Percentiles rank a stretch among this genome's conserved stretches.
Evolutionary conservation across 2,888 invertebrate species (phyloP).

Genomic region (Lasiommata megera): DNA sequence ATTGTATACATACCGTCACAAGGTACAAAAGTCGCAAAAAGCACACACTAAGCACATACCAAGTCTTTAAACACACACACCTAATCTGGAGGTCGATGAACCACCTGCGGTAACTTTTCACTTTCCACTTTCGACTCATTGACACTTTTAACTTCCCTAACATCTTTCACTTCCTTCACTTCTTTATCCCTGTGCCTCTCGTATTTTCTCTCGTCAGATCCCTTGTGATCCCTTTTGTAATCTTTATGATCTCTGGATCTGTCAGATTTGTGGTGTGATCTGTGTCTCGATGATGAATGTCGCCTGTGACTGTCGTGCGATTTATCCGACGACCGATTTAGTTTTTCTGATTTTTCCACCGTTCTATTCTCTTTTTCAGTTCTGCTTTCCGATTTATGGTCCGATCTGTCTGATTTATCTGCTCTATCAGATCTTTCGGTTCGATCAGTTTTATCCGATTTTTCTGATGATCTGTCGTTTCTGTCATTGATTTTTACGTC

Average conservation of each 20-base stretch:
- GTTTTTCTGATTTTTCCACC: constrained; percentile 30
- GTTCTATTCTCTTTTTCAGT: constrained; percentile 30
- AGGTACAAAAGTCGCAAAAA: constrained; percentile 16
- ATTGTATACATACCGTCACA: constrained; percentile 15
- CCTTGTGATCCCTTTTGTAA: constrained; percentile 55
- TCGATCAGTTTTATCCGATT: constrained; percentile 29
- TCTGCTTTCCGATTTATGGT: constrained; percentile 28
- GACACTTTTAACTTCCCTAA: constrained; percentile 34
- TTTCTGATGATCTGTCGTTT: constrained; percentile 24
- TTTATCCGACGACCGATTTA: constrained; percentile 40
- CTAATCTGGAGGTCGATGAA: constrained; percentile 67
- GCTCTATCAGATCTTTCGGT: constrained; percentile 28
- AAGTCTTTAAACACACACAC: constrained; percentile 3
- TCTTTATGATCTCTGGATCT: constrained; percentile 50
- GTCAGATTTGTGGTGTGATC: constrained; percentile 54
- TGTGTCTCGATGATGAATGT: constrained; percentile 65
- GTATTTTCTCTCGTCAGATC: constrained; percentile 49
- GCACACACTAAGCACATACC: constrained; percentile 16
- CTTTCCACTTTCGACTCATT: constrained; percentile 35
- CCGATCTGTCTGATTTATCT: constrained; percentile 19
- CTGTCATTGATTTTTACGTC: constrained; percentile 20
- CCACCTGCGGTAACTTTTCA: constrained; percentile 53
- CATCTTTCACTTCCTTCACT: constrained; percentile 30
- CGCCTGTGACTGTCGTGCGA: constrained; percentile 55
- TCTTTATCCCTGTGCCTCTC: constrained; percentile 46